Conservation (phyloP, 2,888 invertebrate species). For the Caenorhabditis becei region DNA sequence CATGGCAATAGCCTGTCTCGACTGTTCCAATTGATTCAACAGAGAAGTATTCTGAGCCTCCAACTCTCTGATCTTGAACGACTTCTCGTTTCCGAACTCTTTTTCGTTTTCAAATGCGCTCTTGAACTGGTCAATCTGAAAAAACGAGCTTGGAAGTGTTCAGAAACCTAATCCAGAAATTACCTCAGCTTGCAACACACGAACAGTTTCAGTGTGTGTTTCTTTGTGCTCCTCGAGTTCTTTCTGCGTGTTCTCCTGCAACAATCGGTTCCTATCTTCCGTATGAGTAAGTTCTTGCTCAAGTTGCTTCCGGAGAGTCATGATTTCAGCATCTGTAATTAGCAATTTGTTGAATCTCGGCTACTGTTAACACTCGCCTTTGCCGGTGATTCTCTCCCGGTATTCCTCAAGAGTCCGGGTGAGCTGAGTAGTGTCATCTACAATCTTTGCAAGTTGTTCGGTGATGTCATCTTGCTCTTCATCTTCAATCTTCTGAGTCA, state of each 20-base stretch:
- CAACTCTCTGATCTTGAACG: constrained; percentile 72
- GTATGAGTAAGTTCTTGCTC: constrained; percentile 68
- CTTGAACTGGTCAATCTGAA: constrained; percentile 64
- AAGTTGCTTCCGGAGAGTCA: constrained; percentile 61
- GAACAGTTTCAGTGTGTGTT: constrained; percentile 58
- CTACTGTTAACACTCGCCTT: constrained; percentile 43
- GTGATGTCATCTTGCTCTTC: constrained; percentile 66
- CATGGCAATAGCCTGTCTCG: background rate
- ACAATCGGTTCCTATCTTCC: constrained; percentile 66
- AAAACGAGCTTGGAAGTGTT: background rate
- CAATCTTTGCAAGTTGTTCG: constrained; percentile 66
- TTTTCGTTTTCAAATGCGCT: constrained; percentile 56
- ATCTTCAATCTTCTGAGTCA: constrained; percentile 69
- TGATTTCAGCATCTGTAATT: constrained; percentile 67
- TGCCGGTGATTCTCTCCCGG: constrained; percentile 63
- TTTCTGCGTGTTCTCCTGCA: constrained; percentile 64
- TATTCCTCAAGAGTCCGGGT: constrained; percentile 66
- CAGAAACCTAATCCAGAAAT: background rate
- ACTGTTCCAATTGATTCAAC: constrained; percentile 68
- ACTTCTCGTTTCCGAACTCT: constrained; percentile 47
- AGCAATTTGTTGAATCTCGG: background rate
- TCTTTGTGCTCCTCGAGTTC: constrained; percentile 66
- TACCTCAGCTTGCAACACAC: constrained; percentile 54
- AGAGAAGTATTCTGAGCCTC: constrained; percentile 77
- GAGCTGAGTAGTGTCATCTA: constrained; percentile 66